Base-by-base conservation (phyloP, 2,113 vertebrate genomes). In the Notarius lentiginosus region DNA sequence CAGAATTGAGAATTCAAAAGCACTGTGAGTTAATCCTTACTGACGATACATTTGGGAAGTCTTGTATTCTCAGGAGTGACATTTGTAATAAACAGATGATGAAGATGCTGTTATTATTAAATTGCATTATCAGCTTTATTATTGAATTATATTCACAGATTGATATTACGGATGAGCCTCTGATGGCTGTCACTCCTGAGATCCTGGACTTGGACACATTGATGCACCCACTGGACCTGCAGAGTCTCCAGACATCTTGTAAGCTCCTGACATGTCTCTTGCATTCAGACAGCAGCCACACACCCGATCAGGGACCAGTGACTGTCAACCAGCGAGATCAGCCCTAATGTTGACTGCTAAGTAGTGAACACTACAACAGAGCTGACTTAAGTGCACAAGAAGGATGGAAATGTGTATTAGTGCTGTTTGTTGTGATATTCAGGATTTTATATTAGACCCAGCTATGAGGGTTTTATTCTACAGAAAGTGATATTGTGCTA, bases 171-270 rank as follows among this genome's bases (percentile, higher is more conserved):
- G 97, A 97, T 86, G 99, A 97, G 51, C 96, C 97, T 2, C 93
- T 98, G 55, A 96, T 98, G 56, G 96, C 97, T 0, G 96, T 96
- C 61, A 98, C 97, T 91, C 97, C 97, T 47, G 96, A 99, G 66
- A 95, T 96, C 22, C 97, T 98, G 68, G 97, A 98, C 83, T 96
- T 94, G 87, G 95, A 96, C 0, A 93, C 97, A 83, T 96, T 97
- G 88, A 96, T 96, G 66, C 97, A 94, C 84, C 96, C 96, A 0
- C 97, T 98, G 66, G 98, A 99, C 93, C 97, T 98, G 61, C 97
- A 99, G 94, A 97, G 96, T 8, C 97, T 97, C 89, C 97, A 99
- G 91, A 97, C 97, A 0, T 97, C 97, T 0, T 99, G 97, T 97
- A 99, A 99, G 90, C 96, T 97, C 0, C 96, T 99, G 85, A 98